Evolutionary conservation across 2,888 invertebrate genomes (phyloP).

Genomic region (Latrodectus hesperus): DNA sequence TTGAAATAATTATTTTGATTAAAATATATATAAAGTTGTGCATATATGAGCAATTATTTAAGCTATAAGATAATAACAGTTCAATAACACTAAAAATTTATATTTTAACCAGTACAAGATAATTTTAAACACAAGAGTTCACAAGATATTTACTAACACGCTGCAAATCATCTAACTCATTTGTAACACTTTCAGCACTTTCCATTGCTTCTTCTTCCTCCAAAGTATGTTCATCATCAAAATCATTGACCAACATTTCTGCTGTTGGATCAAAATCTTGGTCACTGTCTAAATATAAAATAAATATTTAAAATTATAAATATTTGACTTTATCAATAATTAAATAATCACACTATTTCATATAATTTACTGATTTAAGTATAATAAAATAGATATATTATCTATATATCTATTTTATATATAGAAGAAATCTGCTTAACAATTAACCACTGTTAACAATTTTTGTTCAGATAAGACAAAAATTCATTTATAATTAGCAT

Average conservation of each 20-base stretch:
- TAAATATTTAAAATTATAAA: background rate
- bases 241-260: slow-evolving; percentile 98
- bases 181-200: slow-evolving; percentile 86
- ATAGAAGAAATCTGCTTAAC: too few species aligned
- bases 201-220: slow-evolving; percentile 98
- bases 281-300: slow-evolving; percentile 72
- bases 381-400: too few species aligned
- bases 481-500: too few species aligned
- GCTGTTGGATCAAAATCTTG: slow-evolving; percentile 90
- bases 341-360: too few species aligned
- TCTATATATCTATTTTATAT: too few species aligned
- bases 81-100: background rate
- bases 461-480: too few species aligned
- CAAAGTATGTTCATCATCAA: slow-evolving; percentile 96
- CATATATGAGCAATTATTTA: too few species aligned
- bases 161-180: slow-evolving; percentile 91
- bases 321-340: too few species aligned
- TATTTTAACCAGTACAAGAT: background rate
- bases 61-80: background rate
- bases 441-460: too few species aligned
- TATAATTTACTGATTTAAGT: too few species aligned
- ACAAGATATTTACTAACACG: slow-evolving; percentile 77
- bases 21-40: too few species aligned
- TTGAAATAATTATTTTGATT: too few species aligned
- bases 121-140: background rate